Evolutionary conservation across 2,888 invertebrate species (phyloP), one percentile per base, ranked within the genome.

Genomic region (Watsonalla binaria): DNA sequence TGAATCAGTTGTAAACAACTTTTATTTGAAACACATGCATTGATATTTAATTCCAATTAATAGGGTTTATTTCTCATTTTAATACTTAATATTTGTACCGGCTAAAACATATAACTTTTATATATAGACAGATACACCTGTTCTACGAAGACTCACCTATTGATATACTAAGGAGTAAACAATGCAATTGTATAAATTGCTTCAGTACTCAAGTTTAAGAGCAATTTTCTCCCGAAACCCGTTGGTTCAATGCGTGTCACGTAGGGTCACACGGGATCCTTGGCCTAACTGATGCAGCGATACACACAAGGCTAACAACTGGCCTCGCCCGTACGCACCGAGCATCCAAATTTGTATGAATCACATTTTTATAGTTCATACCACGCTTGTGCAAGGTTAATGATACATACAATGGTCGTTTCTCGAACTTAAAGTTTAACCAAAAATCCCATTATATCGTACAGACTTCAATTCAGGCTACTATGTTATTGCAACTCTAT

Each of bases 301-400:
- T 76, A 77, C 73, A 62, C 70, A 70, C 84, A 83, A 88, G 89
- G 88, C 78, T 82, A 71, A 58, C 62, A 61, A 56, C 70, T 73
- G 80, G 75, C 88, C 87, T 86, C 83, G 85, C 73, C 70, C 72
- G 76, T 64, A 83, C 84, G 84, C 84, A 67, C 59, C 65, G 56
- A 68, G 86, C 84, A 86, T 86, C 86, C 84, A 78, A 86, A 86
- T 78, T 75, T 59, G 70, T 67, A 68, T 82, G 78, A 77, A 74
- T 82, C 82, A 82, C 71, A 55, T 70, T 66, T 70, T 68, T 66
- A 66, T 66, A 65, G 71, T 69, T 72, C 73, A 73, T 66, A 61
- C 61, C 59, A 70, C 61, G 62, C 63, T 62, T 58, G 57, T 56
- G 62, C 77, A 80, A 81, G 80, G 81, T 78, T 80, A 77, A 81